A percentile compares a stretch with the other conserved stretches of the same genome.
Evolutionary conservation across 37 sponge, comb jelly and placozoan genomes (phyloP).

Genomic region (Cliona cf. orientalis): DNA sequence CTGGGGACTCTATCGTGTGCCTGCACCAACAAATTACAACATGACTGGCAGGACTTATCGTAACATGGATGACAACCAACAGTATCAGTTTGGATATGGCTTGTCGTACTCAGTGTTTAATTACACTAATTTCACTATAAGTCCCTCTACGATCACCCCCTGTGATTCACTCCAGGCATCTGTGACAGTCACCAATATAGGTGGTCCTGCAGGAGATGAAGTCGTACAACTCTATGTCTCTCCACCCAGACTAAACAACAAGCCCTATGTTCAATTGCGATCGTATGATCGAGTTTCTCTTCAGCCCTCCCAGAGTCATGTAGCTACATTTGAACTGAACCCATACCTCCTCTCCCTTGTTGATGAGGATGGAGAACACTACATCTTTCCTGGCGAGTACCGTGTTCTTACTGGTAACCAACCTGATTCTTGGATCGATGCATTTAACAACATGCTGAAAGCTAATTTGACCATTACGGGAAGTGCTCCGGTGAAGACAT

Average conservation of each 20-base stretch:
- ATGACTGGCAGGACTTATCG: conserved; percentile 55
- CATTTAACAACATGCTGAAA: not conserved
- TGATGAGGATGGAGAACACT: conserved; percentile 43
- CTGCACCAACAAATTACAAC: conserved; percentile 25
- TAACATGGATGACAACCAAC: conserved; percentile 16
- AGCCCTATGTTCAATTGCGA: conserved; percentile 28
- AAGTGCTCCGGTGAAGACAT: not conserved
- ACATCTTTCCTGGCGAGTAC: conserved; percentile 52
- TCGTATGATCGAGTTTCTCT: conserved; percentile 29
- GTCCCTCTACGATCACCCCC: conserved; percentile 13
- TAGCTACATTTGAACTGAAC: conserved; percentile 8
- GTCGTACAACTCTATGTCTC: conserved; percentile 51
- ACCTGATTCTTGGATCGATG: not conserved
- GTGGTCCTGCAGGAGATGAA: conserved; percentile 44
- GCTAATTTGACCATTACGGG: conserved; percentile 20
- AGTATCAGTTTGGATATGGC: conserved; percentile 52
- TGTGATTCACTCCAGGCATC: conserved; percentile 30
- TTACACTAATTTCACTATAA: conserved; percentile 28
- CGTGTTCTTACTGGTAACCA: conserved; percentile 12
- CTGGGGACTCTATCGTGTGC: not conserved
- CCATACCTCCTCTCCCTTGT: conserved; percentile 50
- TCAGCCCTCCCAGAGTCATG: not conserved
- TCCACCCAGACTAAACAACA: conserved; percentile 8
- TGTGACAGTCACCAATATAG: conserved; percentile 44
- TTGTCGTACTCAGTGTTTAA: conserved; percentile 47